Percentiles rank a stretch among this genome's conserved stretches.
Evolutionary conservation across 2,113 vertebrate genomes (phyloP).

Genomic region (Acanthisitta chloris): DNA sequence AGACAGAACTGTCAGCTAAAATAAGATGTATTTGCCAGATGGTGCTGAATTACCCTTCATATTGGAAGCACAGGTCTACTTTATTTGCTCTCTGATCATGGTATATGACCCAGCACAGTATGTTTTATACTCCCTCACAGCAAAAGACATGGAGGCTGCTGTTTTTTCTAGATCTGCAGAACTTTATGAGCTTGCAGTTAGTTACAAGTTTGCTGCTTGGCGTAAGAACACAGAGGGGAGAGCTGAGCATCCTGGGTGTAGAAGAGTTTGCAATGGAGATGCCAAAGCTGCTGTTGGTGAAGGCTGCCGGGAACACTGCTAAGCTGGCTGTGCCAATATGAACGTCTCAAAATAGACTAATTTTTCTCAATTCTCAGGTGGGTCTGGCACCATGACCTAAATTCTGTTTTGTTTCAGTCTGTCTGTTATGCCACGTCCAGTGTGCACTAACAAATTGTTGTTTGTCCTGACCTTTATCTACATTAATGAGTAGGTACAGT

Average conservation of each 20-base stretch:
- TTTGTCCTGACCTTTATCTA: neutral
- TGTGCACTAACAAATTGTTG: neutral
- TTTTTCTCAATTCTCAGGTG: neutral
- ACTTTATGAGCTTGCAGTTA: neutral
- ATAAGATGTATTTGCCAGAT: neutral
- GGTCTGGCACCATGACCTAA: neutral
- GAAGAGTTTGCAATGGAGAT: accelerated
- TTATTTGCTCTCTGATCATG: neutral
- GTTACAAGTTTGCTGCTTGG: neutral
- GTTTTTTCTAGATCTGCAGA: neutral
- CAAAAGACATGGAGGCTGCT: neutral
- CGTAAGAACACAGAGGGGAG: neutral
- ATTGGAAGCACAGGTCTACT: neutral
- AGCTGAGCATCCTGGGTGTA: neutral
- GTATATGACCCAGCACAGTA: neutral
- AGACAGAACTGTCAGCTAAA: neutral
- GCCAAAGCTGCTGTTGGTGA: neutral
- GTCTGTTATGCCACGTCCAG: neutral
- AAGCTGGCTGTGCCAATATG: neutral
- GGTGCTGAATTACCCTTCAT: neutral
- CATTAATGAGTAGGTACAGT: neutral
- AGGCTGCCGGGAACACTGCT: neutral
- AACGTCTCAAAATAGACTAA: neutral
- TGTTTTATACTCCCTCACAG: neutral
- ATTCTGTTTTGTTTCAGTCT: neutral